Evolutionary conservation across 2,888 invertebrate species (phyloP).

Genomic region (Eudasyphora cyanicolor): DNA sequence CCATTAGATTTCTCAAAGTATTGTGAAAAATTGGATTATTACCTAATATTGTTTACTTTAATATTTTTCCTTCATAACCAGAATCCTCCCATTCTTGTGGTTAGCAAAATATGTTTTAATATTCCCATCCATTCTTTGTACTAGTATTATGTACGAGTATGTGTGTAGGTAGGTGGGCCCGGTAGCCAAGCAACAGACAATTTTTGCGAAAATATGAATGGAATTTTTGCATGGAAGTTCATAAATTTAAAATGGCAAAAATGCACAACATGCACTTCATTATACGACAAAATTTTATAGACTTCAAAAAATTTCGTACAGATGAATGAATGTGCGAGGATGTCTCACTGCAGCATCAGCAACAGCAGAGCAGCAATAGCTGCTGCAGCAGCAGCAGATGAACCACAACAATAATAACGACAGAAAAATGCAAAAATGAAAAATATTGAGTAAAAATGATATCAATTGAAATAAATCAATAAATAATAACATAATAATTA

Average conservation of each 20-base stretch:
- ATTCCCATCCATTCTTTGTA: too few relatives aligned
- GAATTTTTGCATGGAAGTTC: constrained; percentile 44
- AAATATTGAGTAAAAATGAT: constrained; percentile 56
- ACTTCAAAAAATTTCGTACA: constrained; percentile 3
- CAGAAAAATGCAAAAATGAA: constrained; percentile 24
- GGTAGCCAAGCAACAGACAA: neutral
- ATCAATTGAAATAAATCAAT: constrained; percentile 65
- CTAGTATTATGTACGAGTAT: too few relatives aligned
- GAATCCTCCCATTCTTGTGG: too few relatives aligned
- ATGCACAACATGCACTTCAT: constrained; percentile 26
- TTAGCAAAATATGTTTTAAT: too few relatives aligned
- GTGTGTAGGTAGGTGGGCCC: too few relatives aligned
- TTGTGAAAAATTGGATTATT: too few relatives aligned
- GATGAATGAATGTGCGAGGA: neutral
- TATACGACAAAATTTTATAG: constrained; percentile 33
- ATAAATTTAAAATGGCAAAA: constrained; percentile 51
- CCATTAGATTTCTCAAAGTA: too few relatives aligned
- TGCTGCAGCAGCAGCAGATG: constrained; percentile 3
- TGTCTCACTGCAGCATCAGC: constrained; percentile 10
- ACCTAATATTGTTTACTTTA: too few relatives aligned
- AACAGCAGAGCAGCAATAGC: constrained; percentile 1
- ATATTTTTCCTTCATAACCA: too few relatives aligned
- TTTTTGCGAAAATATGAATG: constrained; percentile 45
- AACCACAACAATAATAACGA: constrained; percentile 34
- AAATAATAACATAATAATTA: constrained; percentile 60